These are phyloP conservation scores for Aricia agestis DNA, from an alignment of 1,140 invertebrate genomes.

Conservation along the genomic window DNA sequence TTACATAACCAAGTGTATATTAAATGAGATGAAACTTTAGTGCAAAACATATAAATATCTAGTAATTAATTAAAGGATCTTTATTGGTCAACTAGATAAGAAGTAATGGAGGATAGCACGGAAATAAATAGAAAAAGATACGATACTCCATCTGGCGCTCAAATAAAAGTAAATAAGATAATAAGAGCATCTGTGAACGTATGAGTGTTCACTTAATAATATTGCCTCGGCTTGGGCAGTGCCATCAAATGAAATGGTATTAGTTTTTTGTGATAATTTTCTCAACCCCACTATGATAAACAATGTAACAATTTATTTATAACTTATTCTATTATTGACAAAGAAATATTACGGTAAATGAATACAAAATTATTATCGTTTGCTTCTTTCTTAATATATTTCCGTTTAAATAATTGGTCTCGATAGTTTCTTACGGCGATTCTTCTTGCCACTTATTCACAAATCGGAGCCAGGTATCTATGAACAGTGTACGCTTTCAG, in stretches of 20 bases:
- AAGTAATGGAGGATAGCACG: not conserved
- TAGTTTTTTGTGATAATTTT: not conserved
- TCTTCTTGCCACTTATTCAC: no score
- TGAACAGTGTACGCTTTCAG: no score
- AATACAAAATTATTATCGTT: no score
- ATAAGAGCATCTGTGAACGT: slow-evolving; percentile 14
- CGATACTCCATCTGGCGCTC: not conserved
- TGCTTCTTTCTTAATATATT: no score
- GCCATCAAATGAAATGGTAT: not conserved
- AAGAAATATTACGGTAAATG: not conserved
- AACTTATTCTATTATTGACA: not conserved
- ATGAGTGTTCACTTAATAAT: slow-evolving; percentile 6
- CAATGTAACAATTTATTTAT: not conserved
- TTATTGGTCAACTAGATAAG: not conserved
- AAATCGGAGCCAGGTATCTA: no score
- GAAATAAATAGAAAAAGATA: not conserved
- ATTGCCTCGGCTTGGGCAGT: not conserved
- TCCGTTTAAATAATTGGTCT: no score
- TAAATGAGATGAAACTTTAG: no score
- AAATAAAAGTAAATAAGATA: slow-evolving; percentile 13
- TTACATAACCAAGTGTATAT: no score
- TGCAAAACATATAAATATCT: no score
- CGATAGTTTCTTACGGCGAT: no score
- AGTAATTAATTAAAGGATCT: no score
- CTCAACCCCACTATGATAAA: not conserved